phyloP scores from a whole-genome alignment of 2,797 vertebrate genomes.

The Iguana delicatissima region DNA sequence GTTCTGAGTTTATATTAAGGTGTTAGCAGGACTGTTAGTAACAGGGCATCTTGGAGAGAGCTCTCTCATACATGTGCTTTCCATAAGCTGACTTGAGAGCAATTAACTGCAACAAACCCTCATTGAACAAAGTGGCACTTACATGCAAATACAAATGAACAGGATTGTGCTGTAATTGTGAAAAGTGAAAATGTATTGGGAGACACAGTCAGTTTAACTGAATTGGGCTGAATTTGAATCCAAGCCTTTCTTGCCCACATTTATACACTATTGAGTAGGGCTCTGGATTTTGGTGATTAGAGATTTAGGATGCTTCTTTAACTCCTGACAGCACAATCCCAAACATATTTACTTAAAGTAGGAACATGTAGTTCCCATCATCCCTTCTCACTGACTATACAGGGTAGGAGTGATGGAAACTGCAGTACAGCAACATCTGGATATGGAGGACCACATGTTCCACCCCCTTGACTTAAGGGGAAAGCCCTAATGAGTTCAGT shows the following conservation, averaged over 20 bases:
- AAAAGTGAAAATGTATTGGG: not conserved
- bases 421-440: not conserved
- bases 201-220: not conserved
- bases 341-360: not conserved
- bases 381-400: not conserved
- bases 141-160: not conserved
- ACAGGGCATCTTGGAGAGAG: too few relatives aligned
- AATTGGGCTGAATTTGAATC: not conserved
- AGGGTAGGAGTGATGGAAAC: not conserved
- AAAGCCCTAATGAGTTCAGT: not conserved
- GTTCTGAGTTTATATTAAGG: too few relatives aligned
- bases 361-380: not conserved
- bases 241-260: not conserved
- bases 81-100: too few relatives aligned
- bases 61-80: too few relatives aligned
- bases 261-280: not conserved
- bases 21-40: too few relatives aligned
- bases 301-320: not conserved
- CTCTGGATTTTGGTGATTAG: not conserved
- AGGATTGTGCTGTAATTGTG: not conserved
- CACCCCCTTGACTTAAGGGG: not conserved
- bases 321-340: not conserved
- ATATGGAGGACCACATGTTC: not conserved
- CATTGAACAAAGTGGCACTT: not conserved
- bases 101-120: not conserved